Evolutionary conservation across 2,888 invertebrate species (phyloP), one percentile per base, ranked within the genome.

Genomic region (Pardosa pseudoannulata): DNA sequence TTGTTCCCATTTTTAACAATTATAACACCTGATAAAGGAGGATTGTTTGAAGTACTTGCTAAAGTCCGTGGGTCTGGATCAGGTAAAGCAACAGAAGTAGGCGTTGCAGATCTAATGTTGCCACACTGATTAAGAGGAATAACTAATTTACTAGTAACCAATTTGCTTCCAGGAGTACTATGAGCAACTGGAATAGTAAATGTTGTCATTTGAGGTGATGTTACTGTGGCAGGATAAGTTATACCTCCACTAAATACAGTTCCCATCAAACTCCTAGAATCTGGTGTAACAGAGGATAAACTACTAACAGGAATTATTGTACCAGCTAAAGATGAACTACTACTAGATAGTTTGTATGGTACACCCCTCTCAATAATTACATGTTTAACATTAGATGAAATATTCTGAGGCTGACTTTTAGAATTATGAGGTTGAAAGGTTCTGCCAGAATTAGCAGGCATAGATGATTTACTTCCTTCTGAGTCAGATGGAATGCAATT

Each of bases 101-200:
- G 27, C 19, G 79, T 39, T 11, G 29, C 16, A 19, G 56, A 36
- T 68, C 41, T 67, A 19, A 73, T 39, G 50, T 72, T 46, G 29
- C 50, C 64, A 72, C 80, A 79, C 36, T 78, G 31, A 23, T 82
- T 79, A n/a, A 88, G 9, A 68, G 88, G 88, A 41, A 88, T 88
- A n/a, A 88, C 75, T 23, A 88, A 41, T 39, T 79, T 83, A 64
- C 79, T 79, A 19, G 79, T 36, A 68, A 88, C 39, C 16, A 88
- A 36, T 56, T 79, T 82, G 36, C 56, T 70, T 0, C 79, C 76
- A 39, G 75, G 3, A 23, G 28, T 23, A 75, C 68, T 46, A 19
- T 78, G 31, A 41, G 75, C 13, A 27, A 87, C 50, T n/a, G 87
- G 87, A 36, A 87, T 78, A 70, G 73, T 79, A 46, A 87, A 67